Evolutionary conservation across 2,888 invertebrate genomes (phyloP).

Genomic region (Andricus curvator): DNA sequence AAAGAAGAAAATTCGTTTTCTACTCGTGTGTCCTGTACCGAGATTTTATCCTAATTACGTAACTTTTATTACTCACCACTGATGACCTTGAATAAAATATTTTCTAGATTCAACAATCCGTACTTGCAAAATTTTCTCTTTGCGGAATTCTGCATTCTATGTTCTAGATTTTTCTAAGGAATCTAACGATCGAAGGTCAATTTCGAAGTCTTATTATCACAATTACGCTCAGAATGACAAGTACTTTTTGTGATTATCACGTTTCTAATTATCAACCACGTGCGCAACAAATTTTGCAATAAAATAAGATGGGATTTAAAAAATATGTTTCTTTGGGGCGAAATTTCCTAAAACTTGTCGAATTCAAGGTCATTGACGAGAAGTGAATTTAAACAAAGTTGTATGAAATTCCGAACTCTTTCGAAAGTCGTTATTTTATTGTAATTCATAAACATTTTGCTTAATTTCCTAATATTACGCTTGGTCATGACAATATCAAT

Average conservation of each 20-base stretch:
- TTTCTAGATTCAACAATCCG: not conserved
- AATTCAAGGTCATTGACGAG: too few relatives aligned
- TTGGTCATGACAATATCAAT: not conserved
- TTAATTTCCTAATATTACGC: not conserved
- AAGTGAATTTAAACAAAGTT: not conserved
- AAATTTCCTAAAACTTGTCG: not conserved
- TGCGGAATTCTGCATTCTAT: not conserved
- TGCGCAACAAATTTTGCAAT: not conserved
- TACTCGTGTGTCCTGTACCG: not conserved
- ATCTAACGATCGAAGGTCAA: conserved; percentile 4
- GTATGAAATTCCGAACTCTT: too few relatives aligned
- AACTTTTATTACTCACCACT: not conserved
- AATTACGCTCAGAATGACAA: not conserved
- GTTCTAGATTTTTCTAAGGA: conserved; percentile 1
- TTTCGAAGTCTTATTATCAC: not conserved
- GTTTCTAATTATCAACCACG: conserved; percentile 2
- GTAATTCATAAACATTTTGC: too few relatives aligned
- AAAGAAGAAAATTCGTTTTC: not conserved
- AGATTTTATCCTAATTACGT: conserved; percentile 9
- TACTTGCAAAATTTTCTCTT: not conserved
- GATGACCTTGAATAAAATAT: not conserved
- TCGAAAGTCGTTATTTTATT: too few relatives aligned
- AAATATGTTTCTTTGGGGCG: not conserved
- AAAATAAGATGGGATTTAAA: not conserved
- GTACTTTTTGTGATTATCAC: conserved; percentile 11